Evolutionary conservation across 2,113 vertebrate genomes (phyloP), one percentile per base, ranked within the genome.

Genomic region (Anguilla rostrata): DNA sequence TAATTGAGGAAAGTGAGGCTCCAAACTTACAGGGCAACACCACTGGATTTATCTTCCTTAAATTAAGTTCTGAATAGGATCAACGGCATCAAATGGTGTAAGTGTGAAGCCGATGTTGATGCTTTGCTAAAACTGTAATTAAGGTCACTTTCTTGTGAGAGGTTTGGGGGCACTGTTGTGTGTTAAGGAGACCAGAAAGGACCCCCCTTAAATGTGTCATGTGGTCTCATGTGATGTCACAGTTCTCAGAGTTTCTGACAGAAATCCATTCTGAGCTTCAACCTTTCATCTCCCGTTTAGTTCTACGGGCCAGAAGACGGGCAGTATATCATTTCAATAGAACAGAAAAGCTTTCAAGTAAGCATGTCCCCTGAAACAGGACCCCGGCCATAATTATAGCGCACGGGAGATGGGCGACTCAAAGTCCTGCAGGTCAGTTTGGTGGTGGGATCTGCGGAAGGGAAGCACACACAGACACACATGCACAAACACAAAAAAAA

Each of bases 321-420:
- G 90, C 89, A 81, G 91, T 90, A 89, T 91, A 90, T 92, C 87
- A 90, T 93, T 92, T 92, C 49, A 90, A 91, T 90, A 91, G 91
- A 92, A 89, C 83, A 92, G 90, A 84, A 78, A 89, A 86, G 87
- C 89, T 92, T 93, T 93, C 86, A 93, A 91, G 89, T 87, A 75
- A 90, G 92, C 88, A 90, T 39, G 87, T 88, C 89, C 57, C 89
- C 90, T 92, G 89, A 90, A 94, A 92, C 53, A 81, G 90, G 87
- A 90, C 85, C 78, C 82, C 87, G 86, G 87, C 88, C 84, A 86
- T 93, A 93, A 94, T 94, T 93, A 94, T 87, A 93, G 90, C 78
- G 87, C 86, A 87, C 82, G 87, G 85, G 88, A 87, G 84, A 89
- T 80, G 78, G 86, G 86, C 40, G 78, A 86, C 85, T 92, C 92